Base-by-base conservation (phyloP, 2,113 vertebrate species). In the Illadopsis cleaveri region DNA sequence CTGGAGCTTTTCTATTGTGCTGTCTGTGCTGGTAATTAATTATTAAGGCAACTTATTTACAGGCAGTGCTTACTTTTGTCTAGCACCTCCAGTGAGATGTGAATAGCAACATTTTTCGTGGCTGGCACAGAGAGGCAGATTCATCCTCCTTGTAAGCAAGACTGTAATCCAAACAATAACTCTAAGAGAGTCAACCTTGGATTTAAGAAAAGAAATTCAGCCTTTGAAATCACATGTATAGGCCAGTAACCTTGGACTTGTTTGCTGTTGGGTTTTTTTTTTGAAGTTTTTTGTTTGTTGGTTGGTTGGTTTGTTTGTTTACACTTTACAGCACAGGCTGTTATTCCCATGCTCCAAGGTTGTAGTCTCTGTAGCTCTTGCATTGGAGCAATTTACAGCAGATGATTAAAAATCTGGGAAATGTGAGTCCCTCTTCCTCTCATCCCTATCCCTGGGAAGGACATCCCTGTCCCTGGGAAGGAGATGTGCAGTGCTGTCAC, bases 31-130 rank as follows among this genome's bases (percentile, higher is more conserved):
- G 51, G 76, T 82, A 89, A 93, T 96, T 93, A 95, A 92, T 96
- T 95, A 96, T 78, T 51, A 70, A 92, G 90, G 93, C 88, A 94
- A 75, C 16, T 95, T 96, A 90, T 97, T 92, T 96, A 95, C 68
- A 86, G 88, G 57, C 28, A 2, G 37, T 4, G 7, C 68, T 94
- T 94, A 37, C 71, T 96, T 94, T 91, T 66, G 77, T 90, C 90
- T 83, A 83, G 70, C 71, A 81, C 79, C 60, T 93, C 65, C 95
- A 82, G 48, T 78, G 80, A 94, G 86, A 89, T 71, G 86, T 92
- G 92, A 94, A 86, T 62, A 86, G 68, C 44, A 86, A 73, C 87
- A 81, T 73, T 96, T 95, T 77, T 93, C 0, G 4, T 66, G 77
- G 54, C 82, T 91, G 79, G 68, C 58, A 54, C 44, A 40, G 62